phyloP scores from a whole-genome alignment of 2,113 vertebrate genomes.

The Mola mola region DNA sequence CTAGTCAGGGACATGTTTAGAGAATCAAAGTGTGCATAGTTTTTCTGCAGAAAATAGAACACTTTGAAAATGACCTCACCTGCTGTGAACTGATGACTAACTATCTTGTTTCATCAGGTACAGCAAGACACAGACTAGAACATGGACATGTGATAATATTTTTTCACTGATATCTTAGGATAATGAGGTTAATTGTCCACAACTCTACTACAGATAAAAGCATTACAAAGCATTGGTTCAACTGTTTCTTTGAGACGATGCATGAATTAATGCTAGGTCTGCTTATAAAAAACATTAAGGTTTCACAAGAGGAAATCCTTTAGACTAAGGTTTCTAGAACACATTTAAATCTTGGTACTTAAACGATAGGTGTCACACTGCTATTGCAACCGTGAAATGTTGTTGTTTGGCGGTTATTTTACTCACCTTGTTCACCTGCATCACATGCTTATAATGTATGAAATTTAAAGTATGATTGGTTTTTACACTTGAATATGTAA shows the following conservation, averaged over 20 bases:
- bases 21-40: constrained; percentile 25
- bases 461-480: no score
- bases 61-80: constrained; percentile 13
- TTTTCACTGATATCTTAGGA: neutral
- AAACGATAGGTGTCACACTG: neutral
- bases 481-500: no score
- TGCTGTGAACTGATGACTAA: neutral
- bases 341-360: neutral
- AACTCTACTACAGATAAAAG: neutral
- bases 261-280: constrained; percentile 10
- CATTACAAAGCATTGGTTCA: no score
- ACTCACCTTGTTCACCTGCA: neutral
- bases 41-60: constrained; percentile 11
- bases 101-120: constrained; percentile 7
- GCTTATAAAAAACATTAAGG: constrained; percentile 30
- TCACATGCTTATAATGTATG: no score
- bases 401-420: neutral
- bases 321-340: constrained; percentile 3
- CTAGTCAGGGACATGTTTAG: constrained; percentile 30
- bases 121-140: neutral
- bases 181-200: constrained; percentile 1
- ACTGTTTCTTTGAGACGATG: constrained; percentile 11
- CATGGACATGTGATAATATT: neutral
- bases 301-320: constrained; percentile 9
- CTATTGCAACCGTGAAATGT: constrained; percentile 1